Conservation (phyloP, 2,113 vertebrate genomes). For the Phrynocephalus versicolor region DNA sequence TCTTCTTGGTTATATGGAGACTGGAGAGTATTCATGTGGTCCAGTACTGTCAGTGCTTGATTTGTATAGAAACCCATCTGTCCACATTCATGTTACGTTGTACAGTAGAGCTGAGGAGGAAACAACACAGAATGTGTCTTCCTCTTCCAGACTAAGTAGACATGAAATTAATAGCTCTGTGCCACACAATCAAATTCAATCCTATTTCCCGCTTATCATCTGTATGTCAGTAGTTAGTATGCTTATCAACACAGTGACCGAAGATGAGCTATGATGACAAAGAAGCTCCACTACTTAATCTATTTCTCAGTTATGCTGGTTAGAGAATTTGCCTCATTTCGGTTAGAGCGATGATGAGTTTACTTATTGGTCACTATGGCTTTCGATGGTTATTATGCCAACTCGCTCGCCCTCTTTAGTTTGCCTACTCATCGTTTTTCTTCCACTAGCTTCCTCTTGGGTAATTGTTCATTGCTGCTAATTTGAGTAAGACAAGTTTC, state of each 20-base stretch:
- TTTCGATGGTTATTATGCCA: conserved; percentile 29
- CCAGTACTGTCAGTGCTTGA: no score
- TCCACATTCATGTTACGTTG: no score
- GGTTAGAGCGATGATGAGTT: not conserved
- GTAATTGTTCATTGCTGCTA: conserved; percentile 49
- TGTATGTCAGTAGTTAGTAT: no score
- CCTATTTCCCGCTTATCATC: conserved; percentile 3
- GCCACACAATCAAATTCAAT: not conserved
- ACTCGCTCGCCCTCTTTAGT: conserved; percentile 25
- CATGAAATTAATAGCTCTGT: not conserved
- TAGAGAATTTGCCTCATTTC: not conserved
- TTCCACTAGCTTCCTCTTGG: conserved; percentile 59
- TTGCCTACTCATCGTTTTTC: conserved; percentile 39
- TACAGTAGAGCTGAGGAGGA: no score
- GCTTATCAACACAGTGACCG: not conserved
- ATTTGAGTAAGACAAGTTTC: conserved; percentile 52
- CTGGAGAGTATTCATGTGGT: no score
- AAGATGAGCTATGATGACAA: not conserved
- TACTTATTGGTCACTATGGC: conserved; percentile 1
- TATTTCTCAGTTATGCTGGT: not conserved
- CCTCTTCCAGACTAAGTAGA: no score
- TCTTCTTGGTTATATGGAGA: no score
- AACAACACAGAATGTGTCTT: no score
- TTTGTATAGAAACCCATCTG: no score
- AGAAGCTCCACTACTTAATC: not conserved